Conservation (phyloP, 2,888 invertebrate genomes). For the Cephus rjabovi region DNA sequence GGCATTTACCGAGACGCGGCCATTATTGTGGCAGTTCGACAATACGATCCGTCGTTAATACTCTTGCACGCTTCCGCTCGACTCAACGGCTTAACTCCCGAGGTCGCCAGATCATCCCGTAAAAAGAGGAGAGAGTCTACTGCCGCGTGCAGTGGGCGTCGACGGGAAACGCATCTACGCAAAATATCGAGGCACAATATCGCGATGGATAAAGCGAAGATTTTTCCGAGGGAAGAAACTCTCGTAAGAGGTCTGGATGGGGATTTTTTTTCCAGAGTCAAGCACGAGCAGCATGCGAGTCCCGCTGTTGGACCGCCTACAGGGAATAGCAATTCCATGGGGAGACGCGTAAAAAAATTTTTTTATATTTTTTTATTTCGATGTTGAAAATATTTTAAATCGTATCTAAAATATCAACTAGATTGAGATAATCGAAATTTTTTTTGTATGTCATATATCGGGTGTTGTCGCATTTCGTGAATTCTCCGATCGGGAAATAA, state of each 20-base stretch:
- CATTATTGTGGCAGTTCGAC: no score
- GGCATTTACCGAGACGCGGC: no score
- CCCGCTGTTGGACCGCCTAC: neutral
- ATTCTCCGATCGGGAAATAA: neutral
- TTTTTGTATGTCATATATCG: neutral
- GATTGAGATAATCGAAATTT: neutral
- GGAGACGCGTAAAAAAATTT: neutral
- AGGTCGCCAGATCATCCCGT: neutral
- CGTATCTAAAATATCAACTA: neutral
- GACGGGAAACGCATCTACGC: neutral
- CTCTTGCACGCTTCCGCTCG: constrained; percentile 1
- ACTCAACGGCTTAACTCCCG: neutral
- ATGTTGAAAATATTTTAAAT: neutral
- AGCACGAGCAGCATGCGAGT: neutral
- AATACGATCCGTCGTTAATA: no score
- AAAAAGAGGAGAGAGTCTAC: no score
- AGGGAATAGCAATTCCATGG: neutral
- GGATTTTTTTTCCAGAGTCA: neutral
- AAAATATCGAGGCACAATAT: neutral
- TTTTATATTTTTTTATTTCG: neutral
- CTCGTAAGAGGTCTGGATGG: neutral
- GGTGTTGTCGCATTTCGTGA: neutral
- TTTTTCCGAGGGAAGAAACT: neutral
- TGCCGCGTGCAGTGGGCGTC: neutral
- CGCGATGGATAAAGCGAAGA: neutral